Evolutionary conservation across 2,797 vertebrate species (phyloP).

Genomic region (Enteromius paludinosus): DNA sequence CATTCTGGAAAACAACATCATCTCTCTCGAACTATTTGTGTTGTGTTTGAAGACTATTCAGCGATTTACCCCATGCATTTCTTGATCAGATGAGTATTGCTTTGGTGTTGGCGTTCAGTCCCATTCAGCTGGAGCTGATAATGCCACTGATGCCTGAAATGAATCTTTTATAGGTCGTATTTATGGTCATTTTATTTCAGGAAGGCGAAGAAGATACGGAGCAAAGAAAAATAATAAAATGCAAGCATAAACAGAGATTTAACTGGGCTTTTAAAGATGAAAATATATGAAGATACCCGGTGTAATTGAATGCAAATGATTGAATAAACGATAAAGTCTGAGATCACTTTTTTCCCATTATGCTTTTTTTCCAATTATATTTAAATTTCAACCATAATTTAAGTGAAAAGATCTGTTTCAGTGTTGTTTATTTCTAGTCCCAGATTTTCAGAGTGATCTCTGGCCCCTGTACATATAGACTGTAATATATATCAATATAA

Average conservation of each 20-base stretch:
- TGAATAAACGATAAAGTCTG: too few species aligned
- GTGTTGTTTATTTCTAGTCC: background rate
- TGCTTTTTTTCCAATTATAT: background rate
- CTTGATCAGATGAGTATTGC: background rate
- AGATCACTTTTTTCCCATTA: background rate
- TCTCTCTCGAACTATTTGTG: too few species aligned
- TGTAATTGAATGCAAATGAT: background rate
- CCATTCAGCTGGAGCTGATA: background rate
- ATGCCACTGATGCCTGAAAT: constrained; percentile 32
- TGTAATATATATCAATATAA: background rate
- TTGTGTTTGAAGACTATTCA: background rate
- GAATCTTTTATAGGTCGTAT: constrained; percentile 16
- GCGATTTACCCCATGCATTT: background rate
- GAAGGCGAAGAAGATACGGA: background rate
- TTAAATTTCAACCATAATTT: background rate
- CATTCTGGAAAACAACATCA: too few species aligned
- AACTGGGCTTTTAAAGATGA: background rate
- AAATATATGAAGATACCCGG: background rate
- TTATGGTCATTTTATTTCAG: constrained; percentile 9
- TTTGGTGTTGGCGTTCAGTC: background rate
- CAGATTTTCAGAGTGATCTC: background rate
- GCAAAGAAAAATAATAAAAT: background rate
- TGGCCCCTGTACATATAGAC: background rate
- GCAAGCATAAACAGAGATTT: background rate
- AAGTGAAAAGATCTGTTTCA: background rate